Conservation (phyloP, 2,113 vertebrate species). For the Probosciger aterrimus region DNA sequence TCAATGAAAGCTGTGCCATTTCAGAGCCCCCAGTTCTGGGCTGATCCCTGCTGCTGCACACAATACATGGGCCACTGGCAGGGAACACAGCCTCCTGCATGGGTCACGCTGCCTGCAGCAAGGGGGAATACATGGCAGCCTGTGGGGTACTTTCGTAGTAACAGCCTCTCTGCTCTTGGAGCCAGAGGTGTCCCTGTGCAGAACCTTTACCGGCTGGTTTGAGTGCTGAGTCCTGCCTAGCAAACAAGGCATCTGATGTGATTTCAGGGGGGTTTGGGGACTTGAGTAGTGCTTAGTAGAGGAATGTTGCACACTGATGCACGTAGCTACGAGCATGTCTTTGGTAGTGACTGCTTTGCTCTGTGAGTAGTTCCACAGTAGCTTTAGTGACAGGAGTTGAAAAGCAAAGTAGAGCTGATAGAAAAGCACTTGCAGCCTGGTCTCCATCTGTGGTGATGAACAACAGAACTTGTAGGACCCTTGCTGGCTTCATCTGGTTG, state of each 20-base stretch:
- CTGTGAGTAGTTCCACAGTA: constrained; percentile 33
- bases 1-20: background rate
- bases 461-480: background rate
- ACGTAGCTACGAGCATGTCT: background rate
- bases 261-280: background rate
- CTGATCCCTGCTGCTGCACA: background rate
- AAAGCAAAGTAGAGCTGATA: background rate
- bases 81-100: background rate
- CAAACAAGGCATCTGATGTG: background rate
- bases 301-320: background rate
- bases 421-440: background rate
- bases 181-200: background rate
- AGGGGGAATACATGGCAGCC: background rate
- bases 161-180: background rate
- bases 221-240: background rate
- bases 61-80: rapidly evolving
- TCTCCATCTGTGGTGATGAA: rapidly evolving
- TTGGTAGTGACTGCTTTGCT: constrained; percentile 21
- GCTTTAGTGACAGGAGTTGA: background rate
- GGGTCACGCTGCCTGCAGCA: background rate
- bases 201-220: background rate
- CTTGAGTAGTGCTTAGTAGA: background rate
- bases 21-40: background rate
- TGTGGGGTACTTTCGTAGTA: rapidly evolving
- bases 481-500: rapidly evolving